Conservation (phyloP, 2,797 vertebrate species). For the Nannoperca obscura region DNA sequence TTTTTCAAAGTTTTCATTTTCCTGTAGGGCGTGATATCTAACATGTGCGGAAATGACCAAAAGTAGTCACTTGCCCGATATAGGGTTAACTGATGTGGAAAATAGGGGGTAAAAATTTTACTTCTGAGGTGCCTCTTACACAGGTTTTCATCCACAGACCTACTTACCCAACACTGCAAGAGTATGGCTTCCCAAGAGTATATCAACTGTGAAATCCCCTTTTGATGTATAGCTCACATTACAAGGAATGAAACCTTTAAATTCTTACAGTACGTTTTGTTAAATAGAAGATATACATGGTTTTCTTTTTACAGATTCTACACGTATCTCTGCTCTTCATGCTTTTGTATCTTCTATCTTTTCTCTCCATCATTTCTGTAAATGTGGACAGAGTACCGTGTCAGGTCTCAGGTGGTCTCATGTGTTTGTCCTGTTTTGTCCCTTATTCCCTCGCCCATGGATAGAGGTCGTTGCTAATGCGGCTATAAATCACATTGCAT, state of each 20-base stretch:
- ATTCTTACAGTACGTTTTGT: background rate
- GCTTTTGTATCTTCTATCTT: background rate
- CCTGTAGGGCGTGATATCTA: too few species aligned
- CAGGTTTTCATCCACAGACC: background rate
- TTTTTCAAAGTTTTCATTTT: too few species aligned
- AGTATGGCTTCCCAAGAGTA: background rate
- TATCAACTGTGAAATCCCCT: background rate
- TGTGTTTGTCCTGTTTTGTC: conserved; percentile 48
- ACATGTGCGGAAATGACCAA: too few species aligned
- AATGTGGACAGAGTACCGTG: conserved; percentile 40
- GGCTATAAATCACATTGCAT: conserved; percentile 63
- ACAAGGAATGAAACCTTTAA: background rate
- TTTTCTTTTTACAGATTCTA: conserved; percentile 11
- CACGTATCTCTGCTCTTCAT: background rate
- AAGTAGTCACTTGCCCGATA: too few species aligned
- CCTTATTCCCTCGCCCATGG: conserved; percentile 42
- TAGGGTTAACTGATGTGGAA: background rate
- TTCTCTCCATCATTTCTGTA: conserved; percentile 13
- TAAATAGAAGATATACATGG: background rate
- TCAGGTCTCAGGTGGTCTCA: conserved; percentile 59
- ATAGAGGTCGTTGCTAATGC: conserved; percentile 45
- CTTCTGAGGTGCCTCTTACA: too few species aligned
- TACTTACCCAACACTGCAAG: background rate
- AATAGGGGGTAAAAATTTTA: background rate
- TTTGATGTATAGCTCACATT: background rate